Percentiles rank a stretch among this genome's conserved stretches.
Evolutionary conservation across 2,113 vertebrate species (phyloP).

Genomic region (Colinus virginianus): DNA sequence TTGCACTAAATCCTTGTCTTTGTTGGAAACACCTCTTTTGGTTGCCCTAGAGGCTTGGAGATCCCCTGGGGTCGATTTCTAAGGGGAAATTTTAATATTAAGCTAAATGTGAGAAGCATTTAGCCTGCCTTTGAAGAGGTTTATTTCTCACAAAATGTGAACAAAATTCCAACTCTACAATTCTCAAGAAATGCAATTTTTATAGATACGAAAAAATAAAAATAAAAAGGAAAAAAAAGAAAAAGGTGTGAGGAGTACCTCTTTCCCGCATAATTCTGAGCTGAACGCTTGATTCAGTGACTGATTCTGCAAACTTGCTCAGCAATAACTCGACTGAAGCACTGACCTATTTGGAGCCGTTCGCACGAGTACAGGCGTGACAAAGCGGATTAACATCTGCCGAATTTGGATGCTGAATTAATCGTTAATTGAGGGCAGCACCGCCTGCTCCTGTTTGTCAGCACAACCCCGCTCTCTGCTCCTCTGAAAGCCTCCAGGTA

Average conservation of each 20-base stretch:
- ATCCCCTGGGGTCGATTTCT: not conserved
- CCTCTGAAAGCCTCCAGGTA: not conserved
- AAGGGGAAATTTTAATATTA: not conserved
- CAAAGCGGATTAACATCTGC: not conserved
- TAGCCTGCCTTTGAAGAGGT: not conserved
- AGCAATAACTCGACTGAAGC: not conserved
- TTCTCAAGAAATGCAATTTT: not conserved
- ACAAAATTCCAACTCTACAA: not conserved
- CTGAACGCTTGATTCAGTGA: not conserved
- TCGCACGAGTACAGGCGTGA: fast-evolving
- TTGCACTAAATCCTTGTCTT: not conserved
- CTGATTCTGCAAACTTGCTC: not conserved
- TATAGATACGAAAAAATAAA: fast-evolving
- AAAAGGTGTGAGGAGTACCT: fast-evolving
- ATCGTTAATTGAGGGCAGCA: not conserved
- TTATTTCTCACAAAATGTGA: not conserved
- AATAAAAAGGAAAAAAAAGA: not conserved
- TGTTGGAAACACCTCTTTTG: not conserved
- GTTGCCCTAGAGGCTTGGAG: not conserved
- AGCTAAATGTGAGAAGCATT: not conserved
- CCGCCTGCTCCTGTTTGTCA: not conserved
- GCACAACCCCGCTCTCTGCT: not conserved
- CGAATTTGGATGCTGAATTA: not conserved
- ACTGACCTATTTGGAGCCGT: not conserved
- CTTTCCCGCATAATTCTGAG: not conserved